A percentile compares a stretch with the other conserved stretches of the same genome.
phyloP scores from a whole-genome alignment of 2,888 invertebrate species.

The Acleris laterana region DNA sequence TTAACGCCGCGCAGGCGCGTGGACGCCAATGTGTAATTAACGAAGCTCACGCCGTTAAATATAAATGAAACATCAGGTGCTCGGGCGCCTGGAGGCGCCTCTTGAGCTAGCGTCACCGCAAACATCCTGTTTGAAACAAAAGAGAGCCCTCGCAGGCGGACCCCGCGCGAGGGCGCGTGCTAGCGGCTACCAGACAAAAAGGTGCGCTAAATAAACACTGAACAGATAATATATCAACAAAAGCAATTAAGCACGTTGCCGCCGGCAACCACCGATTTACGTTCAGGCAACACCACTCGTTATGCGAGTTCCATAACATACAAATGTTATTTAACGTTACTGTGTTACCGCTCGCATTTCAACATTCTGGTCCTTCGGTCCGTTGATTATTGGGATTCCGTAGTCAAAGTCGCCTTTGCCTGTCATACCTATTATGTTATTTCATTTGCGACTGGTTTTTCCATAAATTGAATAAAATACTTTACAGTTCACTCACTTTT shows the following conservation, averaged over 20 bases:
- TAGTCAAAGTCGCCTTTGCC: too few species aligned
- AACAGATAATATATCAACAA: slow-evolving; percentile 72
- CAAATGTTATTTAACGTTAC: slow-evolving; percentile 38
- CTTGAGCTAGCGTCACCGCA: slow-evolving; percentile 26
- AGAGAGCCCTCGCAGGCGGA: slow-evolving; percentile 35
- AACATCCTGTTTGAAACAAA: slow-evolving; percentile 43
- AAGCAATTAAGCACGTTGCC: slow-evolving; percentile 71
- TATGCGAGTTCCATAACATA: slow-evolving; percentile 51
- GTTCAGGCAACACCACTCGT: slow-evolving; percentile 57
- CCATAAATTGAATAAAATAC: too few species aligned
- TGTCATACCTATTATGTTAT: too few species aligned
- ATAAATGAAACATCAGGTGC: slow-evolving; percentile 24
- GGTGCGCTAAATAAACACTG: slow-evolving; percentile 74
- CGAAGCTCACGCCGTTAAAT: slow-evolving; percentile 7
- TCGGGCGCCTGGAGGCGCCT: slow-evolving; percentile 16
- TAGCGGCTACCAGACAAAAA: slow-evolving; percentile 68
- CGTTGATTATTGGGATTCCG: too few species aligned
- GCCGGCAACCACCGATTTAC: slow-evolving; percentile 64
- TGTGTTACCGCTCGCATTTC: too few species aligned
- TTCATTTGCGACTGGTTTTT: too few species aligned
- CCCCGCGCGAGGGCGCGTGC: slow-evolving; percentile 35
- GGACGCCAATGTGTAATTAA: slow-evolving; percentile 43
- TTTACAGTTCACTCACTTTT: too few species aligned
- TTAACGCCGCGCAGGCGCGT: slow-evolving; percentile 26
- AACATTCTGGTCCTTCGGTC: too few species aligned